Evolutionary conservation across 2,797 vertebrate species (phyloP).

Genomic region (Triplophysa bombifrons): DNA sequence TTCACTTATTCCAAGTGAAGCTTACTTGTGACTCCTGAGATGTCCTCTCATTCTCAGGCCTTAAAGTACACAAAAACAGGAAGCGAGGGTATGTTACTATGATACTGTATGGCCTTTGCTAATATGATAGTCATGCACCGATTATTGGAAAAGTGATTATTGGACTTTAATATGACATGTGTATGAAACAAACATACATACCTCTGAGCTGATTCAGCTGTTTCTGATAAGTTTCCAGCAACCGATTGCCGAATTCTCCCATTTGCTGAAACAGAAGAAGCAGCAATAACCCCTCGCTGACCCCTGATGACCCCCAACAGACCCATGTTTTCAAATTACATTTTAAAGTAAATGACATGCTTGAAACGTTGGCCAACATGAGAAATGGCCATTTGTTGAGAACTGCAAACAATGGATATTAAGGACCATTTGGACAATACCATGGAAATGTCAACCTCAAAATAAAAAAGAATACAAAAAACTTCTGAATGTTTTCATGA

Average conservation of each 20-base stretch:
- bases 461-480: no score
- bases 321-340: no score
- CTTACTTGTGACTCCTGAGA: slow-evolving; percentile 7
- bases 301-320: background rate
- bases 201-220: slow-evolving; percentile 14
- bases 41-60: background rate
- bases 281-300: slow-evolving; percentile 8
- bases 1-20: slow-evolving; percentile 15
- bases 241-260: background rate
- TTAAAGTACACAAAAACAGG: background rate
- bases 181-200: background rate
- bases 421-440: no score
- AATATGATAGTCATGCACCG: slow-evolving; percentile 14
- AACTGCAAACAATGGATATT: background rate
- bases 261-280: slow-evolving; percentile 6
- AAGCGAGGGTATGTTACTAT: background rate
- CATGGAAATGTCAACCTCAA: no score
- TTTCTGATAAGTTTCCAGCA: background rate
- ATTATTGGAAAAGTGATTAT: slow-evolving; percentile 27
- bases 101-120: slow-evolving; percentile 3
- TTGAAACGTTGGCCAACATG: background rate
- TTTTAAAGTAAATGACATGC: background rate
- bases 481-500: no score
- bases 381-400: slow-evolving; percentile 10
- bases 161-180: background rate